Conservation (phyloP, 2,888 invertebrate species). For the Caenorhabditis afra region DNA sequence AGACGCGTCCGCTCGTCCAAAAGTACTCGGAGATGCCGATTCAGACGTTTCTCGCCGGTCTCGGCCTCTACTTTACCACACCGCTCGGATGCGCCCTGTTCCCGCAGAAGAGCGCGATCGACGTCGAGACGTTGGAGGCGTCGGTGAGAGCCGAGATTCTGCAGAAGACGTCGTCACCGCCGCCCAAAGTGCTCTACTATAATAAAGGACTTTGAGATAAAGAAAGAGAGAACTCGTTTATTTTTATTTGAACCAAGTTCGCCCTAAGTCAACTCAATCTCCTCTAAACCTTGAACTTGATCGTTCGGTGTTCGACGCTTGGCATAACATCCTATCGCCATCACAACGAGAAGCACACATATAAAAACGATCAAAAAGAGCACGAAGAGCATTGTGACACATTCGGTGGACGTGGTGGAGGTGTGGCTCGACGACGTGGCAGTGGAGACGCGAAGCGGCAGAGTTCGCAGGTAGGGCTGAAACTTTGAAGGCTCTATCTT, state of each 20-base stretch:
- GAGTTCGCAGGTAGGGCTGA: neutral
- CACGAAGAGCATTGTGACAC: neutral
- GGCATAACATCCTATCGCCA: too few relatives aligned
- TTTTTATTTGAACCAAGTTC: too few relatives aligned
- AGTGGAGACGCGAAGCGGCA: neutral
- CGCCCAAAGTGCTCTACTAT: constrained; percentile 86
- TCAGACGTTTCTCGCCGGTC: constrained; percentile 72
- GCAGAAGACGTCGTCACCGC: constrained; percentile 77
- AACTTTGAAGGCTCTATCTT: constrained; percentile 13
- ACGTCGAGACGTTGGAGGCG: constrained; percentile 85
- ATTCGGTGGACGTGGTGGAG: neutral
- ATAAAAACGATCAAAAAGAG: neutral
- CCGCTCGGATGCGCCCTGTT: constrained; percentile 96
- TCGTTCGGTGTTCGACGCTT: too few relatives aligned
- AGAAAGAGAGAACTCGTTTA: too few relatives aligned
- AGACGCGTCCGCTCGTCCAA: constrained; percentile 38
- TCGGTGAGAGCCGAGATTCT: constrained; percentile 85
- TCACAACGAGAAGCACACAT: too few relatives aligned
- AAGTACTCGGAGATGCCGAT: constrained; percentile 65
- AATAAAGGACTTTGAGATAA: constrained; percentile 92
- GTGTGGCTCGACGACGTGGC: too few relatives aligned
- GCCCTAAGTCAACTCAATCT: too few relatives aligned
- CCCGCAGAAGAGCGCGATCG: constrained; percentile 85
- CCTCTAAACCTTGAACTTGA: too few relatives aligned
- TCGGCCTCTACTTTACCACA: constrained; percentile 90